Base-by-base conservation (phyloP, 2,797 vertebrate genomes). In the Enteromius radiatus region DNA sequence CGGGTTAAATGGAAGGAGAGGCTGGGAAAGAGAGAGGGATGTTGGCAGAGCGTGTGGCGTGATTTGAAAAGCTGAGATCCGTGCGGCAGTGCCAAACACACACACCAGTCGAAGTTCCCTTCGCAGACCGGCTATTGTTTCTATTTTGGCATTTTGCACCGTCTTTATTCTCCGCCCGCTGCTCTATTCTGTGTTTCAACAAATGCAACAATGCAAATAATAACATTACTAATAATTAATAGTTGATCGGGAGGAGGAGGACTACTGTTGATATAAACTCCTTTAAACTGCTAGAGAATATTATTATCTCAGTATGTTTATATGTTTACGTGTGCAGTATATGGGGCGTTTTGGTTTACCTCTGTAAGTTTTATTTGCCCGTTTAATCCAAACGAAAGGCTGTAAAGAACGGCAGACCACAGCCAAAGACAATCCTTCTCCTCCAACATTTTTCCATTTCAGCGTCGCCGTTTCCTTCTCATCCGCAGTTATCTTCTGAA, bases 61-160 rank as follows among this genome's bases (percentile, higher is more conserved):
- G 84, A 81, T 94, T 95, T 93, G 93, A 94, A 94, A 94, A 95
- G 92, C 93, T 94, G 95, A 94, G 93, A 95, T 89, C 92, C 90
- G 89, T 89, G 92, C 90, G 88, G 90, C 49, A 89, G 90, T 94
- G 94, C 94, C 94, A 94, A 93, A 90, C 92, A 92, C 91, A 90
- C 91, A 89, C 92, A 90, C 92, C 88, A 92, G 92, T 89, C 92
- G 90, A 90, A 92, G 90, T 92, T 89, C 92, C 87, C 91, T 91
- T 89, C 91, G 91, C 91, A 93, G 92, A 92, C 91, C 89, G 89
- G 88, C 79, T 93, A 94, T 94, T 94, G 93, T 95, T 87, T 92
- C 84, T 91, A 86, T 85, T 88, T 80, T 89, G 91, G 90, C 92
- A 90, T 92, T 92, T 89, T 90, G 90, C 93, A 91, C 93, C 92